These are phyloP conservation scores for Dromius quadrimaculatus DNA, from an alignment of 2,888 invertebrate species.

Conservation along the genomic window DNA sequence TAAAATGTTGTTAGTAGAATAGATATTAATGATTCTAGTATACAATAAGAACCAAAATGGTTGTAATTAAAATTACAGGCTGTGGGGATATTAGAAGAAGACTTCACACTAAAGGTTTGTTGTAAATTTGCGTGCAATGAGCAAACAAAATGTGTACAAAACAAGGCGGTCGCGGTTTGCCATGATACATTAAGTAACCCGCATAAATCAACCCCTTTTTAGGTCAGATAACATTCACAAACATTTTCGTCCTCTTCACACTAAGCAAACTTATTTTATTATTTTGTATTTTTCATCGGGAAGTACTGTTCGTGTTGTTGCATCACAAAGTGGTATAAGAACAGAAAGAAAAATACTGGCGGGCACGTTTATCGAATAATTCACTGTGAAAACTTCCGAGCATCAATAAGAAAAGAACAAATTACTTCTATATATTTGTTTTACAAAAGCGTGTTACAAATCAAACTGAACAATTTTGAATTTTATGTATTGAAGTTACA, in stretches of 20 bases:
- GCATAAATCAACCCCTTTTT: conserved; percentile 41
- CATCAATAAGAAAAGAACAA: conserved; percentile 24
- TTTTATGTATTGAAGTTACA: no score
- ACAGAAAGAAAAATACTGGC: conserved; percentile 22
- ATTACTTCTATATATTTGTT: no score
- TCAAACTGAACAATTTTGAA: no score
- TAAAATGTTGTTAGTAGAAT: conserved; percentile 43
- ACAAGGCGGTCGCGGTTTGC: conserved; percentile 19
- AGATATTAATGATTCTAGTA: no score
- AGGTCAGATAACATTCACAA: conserved; percentile 36
- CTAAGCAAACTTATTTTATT: conserved; percentile 4
- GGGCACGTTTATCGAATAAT: conserved; percentile 28
- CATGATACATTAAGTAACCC: not conserved
- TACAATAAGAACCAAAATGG: no score
- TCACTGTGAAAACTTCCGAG: conserved; percentile 25
- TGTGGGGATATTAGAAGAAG: not conserved
- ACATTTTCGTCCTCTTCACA: not conserved
- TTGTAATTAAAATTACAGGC: not conserved
- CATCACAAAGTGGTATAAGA: not conserved
- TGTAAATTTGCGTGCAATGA: conserved; percentile 31
- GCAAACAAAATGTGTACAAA: conserved; percentile 22
- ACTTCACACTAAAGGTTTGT: not conserved
- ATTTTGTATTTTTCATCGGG: conserved; percentile 4
- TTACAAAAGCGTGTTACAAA: no score
- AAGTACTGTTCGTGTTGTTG: not conserved